These are phyloP conservation scores for Rosalia funebris DNA, from an alignment of 2,888 invertebrate genomes.

Conservation along the genomic window DNA sequence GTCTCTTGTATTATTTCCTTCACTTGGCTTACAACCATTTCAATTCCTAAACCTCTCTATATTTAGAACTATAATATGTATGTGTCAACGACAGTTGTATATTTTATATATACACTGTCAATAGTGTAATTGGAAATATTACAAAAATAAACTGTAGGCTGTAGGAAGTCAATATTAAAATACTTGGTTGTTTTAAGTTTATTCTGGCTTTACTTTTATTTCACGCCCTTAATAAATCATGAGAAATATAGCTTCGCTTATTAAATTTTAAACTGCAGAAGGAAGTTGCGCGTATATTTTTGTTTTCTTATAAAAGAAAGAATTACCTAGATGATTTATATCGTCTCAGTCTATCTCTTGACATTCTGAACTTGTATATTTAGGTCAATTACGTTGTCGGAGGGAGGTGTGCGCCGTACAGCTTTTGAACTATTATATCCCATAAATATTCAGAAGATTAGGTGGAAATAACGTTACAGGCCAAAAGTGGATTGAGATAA, in stretches of 20 bases:
- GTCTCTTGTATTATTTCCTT: too few relatives aligned
- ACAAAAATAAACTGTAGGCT: too few relatives aligned
- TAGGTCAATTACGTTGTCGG: neutral
- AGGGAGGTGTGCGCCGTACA: neutral
- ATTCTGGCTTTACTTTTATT: too few relatives aligned
- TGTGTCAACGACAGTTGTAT: too few relatives aligned
- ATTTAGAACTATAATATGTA: too few relatives aligned
- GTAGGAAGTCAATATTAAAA: too few relatives aligned
- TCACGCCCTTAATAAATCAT: neutral
- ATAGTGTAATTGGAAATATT: too few relatives aligned
- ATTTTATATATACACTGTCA: too few relatives aligned
- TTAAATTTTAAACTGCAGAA: neutral
- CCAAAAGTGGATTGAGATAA: neutral
- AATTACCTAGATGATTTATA: neutral
- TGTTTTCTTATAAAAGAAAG: neutral
- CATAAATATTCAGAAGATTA: slow-evolving; percentile 1
- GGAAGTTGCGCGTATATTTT: neutral
- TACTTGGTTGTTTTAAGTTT: neutral
- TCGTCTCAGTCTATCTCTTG: neutral
- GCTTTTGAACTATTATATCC: slow-evolving; percentile 1
- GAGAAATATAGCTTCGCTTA: neutral
- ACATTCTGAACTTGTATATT: neutral
- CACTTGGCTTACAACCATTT: too few relatives aligned
- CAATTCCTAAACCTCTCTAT: too few relatives aligned
- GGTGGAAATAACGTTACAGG: neutral